Conservation (phyloP, 2,113 vertebrate genomes). For the Elephas maximus region DNA sequence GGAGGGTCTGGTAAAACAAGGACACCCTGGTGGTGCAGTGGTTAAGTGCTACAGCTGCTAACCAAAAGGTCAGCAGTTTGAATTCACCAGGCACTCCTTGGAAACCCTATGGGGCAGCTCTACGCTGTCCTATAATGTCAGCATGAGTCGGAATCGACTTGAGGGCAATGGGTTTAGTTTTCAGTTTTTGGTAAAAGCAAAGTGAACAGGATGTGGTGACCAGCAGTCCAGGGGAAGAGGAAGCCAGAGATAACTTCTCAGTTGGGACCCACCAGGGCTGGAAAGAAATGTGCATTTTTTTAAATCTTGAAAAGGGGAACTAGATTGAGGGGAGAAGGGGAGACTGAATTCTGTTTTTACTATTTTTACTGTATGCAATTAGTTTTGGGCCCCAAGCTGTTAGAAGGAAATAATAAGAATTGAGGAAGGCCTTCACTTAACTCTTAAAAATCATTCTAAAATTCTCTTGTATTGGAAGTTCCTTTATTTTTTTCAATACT, state of each 20-base stretch:
- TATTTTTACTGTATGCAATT: not conserved
- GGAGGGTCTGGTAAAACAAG: no score
- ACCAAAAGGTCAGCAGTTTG: no score
- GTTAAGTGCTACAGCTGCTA: no score
- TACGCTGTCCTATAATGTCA: no score
- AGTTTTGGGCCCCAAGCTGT: not conserved
- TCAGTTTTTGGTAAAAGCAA: not conserved
- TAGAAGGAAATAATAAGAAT: not conserved
- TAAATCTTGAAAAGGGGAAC: not conserved
- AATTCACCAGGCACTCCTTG: no score
- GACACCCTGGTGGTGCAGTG: no score
- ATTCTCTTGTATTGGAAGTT: not conserved
- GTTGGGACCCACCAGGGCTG: not conserved
- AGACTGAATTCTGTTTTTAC: not conserved
- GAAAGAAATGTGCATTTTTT: not conserved
- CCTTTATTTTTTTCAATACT: fast-evolving
- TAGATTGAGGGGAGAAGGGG: no score
- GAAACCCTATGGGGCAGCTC: no score
- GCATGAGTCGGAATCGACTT: no score
- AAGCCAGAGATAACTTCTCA: not conserved
- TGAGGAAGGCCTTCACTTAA: not conserved
- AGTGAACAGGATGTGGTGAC: not conserved
- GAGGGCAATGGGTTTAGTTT: no score
- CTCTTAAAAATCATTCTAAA: not conserved
- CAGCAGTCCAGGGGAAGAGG: not conserved